Conservation (phyloP, 2,113 vertebrate genomes). For the Forbesichthys agassizii region DNA sequence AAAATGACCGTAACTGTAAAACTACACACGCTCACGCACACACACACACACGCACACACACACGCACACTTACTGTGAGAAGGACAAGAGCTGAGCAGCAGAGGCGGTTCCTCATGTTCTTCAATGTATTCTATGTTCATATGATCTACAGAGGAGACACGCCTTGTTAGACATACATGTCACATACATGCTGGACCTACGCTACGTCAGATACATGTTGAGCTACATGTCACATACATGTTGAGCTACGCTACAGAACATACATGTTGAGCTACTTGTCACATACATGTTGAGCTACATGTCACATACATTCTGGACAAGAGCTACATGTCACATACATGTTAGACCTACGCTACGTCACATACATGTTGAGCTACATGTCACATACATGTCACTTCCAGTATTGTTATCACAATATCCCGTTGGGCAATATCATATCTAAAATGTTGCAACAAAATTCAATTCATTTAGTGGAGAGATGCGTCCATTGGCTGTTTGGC, state of each 20-base stretch:
- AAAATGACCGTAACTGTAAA: background rate
- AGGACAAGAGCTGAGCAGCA: slow-evolving; percentile 71
- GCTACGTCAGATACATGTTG: background rate
- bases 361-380: background rate
- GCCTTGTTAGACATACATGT: background rate
- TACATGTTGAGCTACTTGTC: background rate
- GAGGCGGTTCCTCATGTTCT: slow-evolving; percentile 80
- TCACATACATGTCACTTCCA: background rate
- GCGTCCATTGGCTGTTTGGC: too few relatives aligned
- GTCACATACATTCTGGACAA: background rate
- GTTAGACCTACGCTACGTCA: background rate
- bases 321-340: too few relatives aligned
- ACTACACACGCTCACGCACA: background rate
- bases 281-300: background rate
- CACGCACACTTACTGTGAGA: slow-evolving; percentile 62
- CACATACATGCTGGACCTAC: background rate
- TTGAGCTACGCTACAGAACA: too few relatives aligned
- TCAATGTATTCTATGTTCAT: slow-evolving; percentile 77
- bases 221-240: too few relatives aligned
- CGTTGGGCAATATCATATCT: too few relatives aligned
- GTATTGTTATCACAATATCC: too few relatives aligned
- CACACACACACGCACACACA: background rate
- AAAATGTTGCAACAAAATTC: too few relatives aligned
- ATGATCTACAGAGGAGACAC: slow-evolving; percentile 62
- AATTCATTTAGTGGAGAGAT: too few relatives aligned